Base-by-base conservation (phyloP, 2,797 vertebrate genomes). In the Nyctibius grandis region DNA sequence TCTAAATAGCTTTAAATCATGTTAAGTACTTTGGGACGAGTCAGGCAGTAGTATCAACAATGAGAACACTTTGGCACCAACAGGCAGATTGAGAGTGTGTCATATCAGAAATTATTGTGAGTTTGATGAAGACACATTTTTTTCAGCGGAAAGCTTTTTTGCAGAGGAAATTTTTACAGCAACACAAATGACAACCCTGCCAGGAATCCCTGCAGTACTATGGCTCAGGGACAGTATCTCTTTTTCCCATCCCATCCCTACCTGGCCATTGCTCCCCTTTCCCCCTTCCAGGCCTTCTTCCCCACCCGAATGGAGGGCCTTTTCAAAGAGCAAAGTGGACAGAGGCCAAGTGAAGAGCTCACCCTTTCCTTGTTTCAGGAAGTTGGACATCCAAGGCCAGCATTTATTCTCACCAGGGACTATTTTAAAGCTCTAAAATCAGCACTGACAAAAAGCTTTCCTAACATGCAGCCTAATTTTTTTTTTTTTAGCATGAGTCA, bases 361-460 rank as follows among this genome's bases (percentile, higher is more conserved):
- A 33, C 20, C 20, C 19, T 48, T 73, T 51, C 56, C 26, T 89
- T 45, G 21, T 79, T 82, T 76, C 3, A 9, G 84, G 64, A 82
- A 88, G 76, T 40, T 1, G 6, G 38, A 61, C 40, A 44, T 59
- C 28, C 42, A 72, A 84, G n/a, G 42, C n/a, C 54, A 56, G 65
- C 16, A 54, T 77, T 91, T 73, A 45, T 82, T 91, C 59, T 92
- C 78, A 89, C 47, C 45, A 53, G 14, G 11, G 53, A 88, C 45
- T 80, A 77, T 68, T 88, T 85, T 61, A 91, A 85, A 93, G 70
- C 72, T 89, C 76, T 15, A 77, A 87, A 93, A 83, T n/a, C 64
- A 70, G 64, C 65, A 73, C 75, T 83, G 72, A 74, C 75, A 92
- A 72, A 94, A 93, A 64, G 13, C 53, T 78, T 96, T 88, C 91